Evolutionary conservation across 2,797 vertebrate species (phyloP), one percentile per base, ranked within the genome.

Genomic region (Amazona ochrocephala): DNA sequence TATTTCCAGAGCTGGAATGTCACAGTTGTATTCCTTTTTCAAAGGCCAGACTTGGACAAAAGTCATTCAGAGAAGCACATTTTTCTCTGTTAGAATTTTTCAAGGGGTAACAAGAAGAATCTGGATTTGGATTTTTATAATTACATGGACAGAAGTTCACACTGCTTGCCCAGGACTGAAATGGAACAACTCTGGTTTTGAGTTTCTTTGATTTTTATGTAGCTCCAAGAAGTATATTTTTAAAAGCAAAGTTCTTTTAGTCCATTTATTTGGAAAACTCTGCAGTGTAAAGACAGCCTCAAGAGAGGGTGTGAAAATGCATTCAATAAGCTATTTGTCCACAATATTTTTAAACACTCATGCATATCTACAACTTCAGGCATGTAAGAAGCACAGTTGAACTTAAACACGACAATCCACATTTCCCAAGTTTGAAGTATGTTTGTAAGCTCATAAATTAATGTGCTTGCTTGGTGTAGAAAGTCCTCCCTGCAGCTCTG

Each of bases 1-100:
- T 87, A 75, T 80, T 97, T 97, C 93, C 87, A 85, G 29, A 48
- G 41, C 65, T 92, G 50, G 64, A 91, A 96, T 92, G 56, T 77
- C 62, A 60, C 23, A 60, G 34, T 70, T 78, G 16, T 42, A 77
- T 73, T 85, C 20, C 72, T 73, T 93, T 96, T 92, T 92, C 93
- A 89, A 68, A 75, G 24, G 77, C 13, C 18, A 10, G 95, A 95
- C 90, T 94, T 62, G 78, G 89, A 94, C 89, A 95, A 64, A 83
- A 83, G 47, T 18, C 87, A 44, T 89, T 92, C 78, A 95, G 65
- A 93, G 73, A 67, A 53, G 13, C 22, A 34, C 10, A 15, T 77
- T 84, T 77, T 86, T 84, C 70, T 76, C 67, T 78, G 61, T 30
- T 53, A 76, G 22, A 78, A 89, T 72, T 89, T 89, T 96, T 92